Conservation (phyloP, 2,113 vertebrate species). For the Puma concolor region DNA sequence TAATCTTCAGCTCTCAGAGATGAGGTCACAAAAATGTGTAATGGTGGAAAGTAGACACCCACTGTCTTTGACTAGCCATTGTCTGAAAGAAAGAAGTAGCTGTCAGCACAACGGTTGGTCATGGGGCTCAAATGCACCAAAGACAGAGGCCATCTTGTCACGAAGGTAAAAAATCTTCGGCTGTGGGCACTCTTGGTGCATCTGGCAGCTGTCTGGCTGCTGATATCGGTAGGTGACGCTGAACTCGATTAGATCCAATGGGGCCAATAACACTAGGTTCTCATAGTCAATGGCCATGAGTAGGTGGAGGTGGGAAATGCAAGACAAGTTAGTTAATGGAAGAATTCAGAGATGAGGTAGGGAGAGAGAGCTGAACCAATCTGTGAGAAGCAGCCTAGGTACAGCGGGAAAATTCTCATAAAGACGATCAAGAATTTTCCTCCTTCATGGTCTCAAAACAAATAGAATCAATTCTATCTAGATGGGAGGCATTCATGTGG, state of each 20-base stretch:
- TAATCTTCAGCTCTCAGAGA: not conserved
- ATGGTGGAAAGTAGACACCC: not conserved
- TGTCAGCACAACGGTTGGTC: not conserved
- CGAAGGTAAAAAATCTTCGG: constrained; percentile 60
- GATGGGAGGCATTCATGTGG: not conserved
- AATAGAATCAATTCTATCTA: not conserved
- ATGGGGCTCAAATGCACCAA: constrained; percentile 29
- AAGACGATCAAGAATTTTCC: not conserved
- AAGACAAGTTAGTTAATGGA: no score
- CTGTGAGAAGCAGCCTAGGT: not conserved
- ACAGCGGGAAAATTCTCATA: not conserved
- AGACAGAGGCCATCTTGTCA: constrained; percentile 56
- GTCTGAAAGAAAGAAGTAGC: not conserved
- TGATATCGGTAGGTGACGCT: constrained; percentile 57
- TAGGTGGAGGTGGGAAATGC: no score
- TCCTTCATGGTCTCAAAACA: not conserved
- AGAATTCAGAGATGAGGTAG: no score
- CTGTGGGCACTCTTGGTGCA: not conserved
- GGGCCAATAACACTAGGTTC: no score
- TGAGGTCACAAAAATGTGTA: not conserved
- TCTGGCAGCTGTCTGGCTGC: constrained; percentile 56
- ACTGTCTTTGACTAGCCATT: not conserved
- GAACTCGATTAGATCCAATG: constrained; percentile 71
- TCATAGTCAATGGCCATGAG: no score
- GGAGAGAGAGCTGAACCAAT: not conserved